Evolutionary conservation across 2,888 invertebrate genomes (phyloP), one percentile per base, ranked within the genome.

Genomic region (Ophonus ardosiacus): DNA sequence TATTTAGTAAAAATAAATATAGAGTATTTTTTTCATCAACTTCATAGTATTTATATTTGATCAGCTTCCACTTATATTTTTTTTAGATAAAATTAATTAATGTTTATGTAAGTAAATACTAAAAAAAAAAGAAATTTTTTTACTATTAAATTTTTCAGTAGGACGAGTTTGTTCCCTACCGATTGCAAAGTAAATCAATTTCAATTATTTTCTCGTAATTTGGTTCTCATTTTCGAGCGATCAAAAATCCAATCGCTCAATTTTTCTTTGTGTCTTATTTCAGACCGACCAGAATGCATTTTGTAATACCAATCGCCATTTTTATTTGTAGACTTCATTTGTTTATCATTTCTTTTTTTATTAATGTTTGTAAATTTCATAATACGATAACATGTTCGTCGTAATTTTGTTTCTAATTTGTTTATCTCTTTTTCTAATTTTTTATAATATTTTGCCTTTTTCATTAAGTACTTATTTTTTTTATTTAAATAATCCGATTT

Each of bases 161-260:
- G 18, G 40, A n/a, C 84, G 76, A 18, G 65, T 31, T 15, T 84
- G 38, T 63, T 84, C 78, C 63, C 84, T 76, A 17, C 24, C 84
- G 7, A 38, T 40, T n/a, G 38, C 57, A 57, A 38, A 74, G 59
- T 74, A 68, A 74, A 83, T 74, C 82, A 83, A 15, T 51, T 10
- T 10, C 15, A 15, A 6, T 57, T 76, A 24, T 84, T 76, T 43
- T 56, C 63, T 8, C 84, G 78, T 65, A 84, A 51, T 56, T 78
- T 18, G 15, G 56, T 84, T 78, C 84, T 78, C 78, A 84, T 78
- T 59, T 84, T 84, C 2, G 84, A 84, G 0, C 84, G 76, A 24
- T 84, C 84, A 78, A 84, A 84, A 18, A 84, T 21, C 84, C 84
- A 84, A 15, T 84, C 84, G 21, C 84, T 78, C 13, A 63, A 63